Base-by-base conservation (phyloP, 2,888 invertebrate species). In the Hyposoter dolosus region DNA sequence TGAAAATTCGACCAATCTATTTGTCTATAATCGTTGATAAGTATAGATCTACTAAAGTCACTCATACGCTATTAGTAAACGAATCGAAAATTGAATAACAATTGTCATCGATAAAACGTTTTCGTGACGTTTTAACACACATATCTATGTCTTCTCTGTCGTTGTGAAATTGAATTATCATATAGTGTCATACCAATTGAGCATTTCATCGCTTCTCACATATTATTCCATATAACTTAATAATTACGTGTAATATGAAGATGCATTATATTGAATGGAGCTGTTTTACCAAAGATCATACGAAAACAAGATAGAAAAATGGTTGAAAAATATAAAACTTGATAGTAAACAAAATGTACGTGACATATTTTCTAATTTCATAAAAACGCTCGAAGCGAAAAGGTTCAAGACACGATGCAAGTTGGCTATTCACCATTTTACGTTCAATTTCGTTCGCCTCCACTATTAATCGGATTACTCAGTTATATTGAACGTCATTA, bases 1-100 rank as follows among this genome's bases (percentile, higher is more conserved):
- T 82, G 82, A 76, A 87, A 91, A 91, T 91, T 92, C 90, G 92
- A 93, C 93, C 93, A 93, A 93, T 93, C 92, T 93, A 90, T 90
- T 91, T 93, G 92, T 92, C 93, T 93, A 91, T 91, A 89, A 86
- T 83, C 86, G 72, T 83, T 68, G 47, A 71, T 86, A 82, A 75
- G 77, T 63, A 76, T 69, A 66, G 60, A 82, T 56, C 68, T 56
- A 78, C 28, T 53, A 69, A 63, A 69, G 32, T 47, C 69, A 50
- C n/a, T 45, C 43, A 75, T 43, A 75, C 68, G 45, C 75, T 75
- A 45, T 66, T 74, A 35, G 32, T 43, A 56, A 47, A 6, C 3
- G 40, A 60, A 47, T 40, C n/a, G 40, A 72, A 35, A 40, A 28
- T 43, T 19, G 10, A 65, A 43, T 1, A 53, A 53, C 9, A 68